These are phyloP conservation scores for Aphyosemion australe DNA, from an alignment of 2,113 vertebrate species.

Conservation along the genomic window DNA sequence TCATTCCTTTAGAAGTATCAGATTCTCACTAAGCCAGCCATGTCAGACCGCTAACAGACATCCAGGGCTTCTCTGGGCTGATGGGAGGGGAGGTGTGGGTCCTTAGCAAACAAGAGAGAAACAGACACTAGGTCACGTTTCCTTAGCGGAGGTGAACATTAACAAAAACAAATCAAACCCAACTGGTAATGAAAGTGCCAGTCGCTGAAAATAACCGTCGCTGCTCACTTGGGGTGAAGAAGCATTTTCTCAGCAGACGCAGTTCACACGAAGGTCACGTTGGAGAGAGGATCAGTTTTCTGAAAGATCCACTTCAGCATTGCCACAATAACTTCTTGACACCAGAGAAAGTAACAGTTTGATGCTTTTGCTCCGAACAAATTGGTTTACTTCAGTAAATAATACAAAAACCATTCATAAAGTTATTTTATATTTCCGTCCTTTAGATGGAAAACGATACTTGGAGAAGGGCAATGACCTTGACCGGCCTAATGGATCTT, in stretches of 20 bases:
- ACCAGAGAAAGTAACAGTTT: constrained; percentile 33
- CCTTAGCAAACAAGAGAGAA: constrained; percentile 27
- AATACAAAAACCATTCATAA: neutral
- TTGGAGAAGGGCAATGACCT: constrained; percentile 59
- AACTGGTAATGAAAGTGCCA: constrained; percentile 39
- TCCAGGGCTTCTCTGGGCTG: constrained; percentile 16
- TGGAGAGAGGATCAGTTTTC: constrained; percentile 54
- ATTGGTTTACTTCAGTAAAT: constrained; percentile 36
- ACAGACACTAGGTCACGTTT: constrained; percentile 33
- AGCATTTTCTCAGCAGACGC: constrained; percentile 41
- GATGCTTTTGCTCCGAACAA: constrained; percentile 14
- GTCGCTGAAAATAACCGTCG: constrained; percentile 48
- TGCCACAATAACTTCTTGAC: constrained; percentile 44
- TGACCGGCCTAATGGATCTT: constrained; percentile 53
- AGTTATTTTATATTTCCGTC: constrained; percentile 16
- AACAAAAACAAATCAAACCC: constrained; percentile 56
- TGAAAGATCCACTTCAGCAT: constrained; percentile 55
- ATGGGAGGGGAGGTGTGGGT: constrained; percentile 8
- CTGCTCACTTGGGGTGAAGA: constrained; percentile 44
- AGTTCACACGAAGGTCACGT: constrained; percentile 64
- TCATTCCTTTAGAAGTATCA: constrained; percentile 48
- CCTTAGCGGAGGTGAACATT: constrained; percentile 34
- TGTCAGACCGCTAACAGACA: constrained; percentile 57
- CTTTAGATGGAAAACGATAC: constrained; percentile 2
- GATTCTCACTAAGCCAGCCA: constrained; percentile 45